Conservation (phyloP, 2,797 vertebrate species). For the Characodon lateralis region DNA sequence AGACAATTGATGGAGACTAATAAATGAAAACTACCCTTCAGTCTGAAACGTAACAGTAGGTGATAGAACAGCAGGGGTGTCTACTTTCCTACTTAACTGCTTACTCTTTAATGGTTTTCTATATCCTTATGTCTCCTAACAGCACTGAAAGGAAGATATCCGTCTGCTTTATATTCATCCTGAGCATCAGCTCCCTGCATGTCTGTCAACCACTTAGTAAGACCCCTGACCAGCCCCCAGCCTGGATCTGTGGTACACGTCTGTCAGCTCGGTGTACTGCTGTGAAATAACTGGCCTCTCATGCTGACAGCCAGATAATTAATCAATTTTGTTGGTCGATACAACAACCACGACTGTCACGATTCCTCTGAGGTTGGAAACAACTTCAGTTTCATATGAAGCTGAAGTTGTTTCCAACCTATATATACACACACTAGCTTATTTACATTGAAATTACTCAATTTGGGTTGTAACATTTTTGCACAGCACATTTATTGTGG, state of each 20-base stretch:
- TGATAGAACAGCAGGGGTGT: background rate
- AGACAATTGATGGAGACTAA: constrained; percentile 28
- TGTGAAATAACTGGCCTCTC: constrained; percentile 24
- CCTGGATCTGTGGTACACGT: constrained; percentile 37
- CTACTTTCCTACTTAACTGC: background rate
- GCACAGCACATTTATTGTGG: background rate
- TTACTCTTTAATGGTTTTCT: background rate
- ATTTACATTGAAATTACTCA: background rate
- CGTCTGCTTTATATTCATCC: constrained; percentile 12
- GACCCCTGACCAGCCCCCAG: constrained; percentile 18
- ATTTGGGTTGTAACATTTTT: background rate
- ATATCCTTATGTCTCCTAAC: constrained; percentile 12
- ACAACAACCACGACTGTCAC: background rate
- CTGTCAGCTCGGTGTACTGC: constrained; percentile 36
- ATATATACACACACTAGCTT: too few relatives aligned
- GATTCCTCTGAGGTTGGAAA: background rate
- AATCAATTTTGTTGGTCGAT: background rate
- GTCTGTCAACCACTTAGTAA: constrained; percentile 22
- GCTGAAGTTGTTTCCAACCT: background rate
- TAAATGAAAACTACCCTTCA: background rate
- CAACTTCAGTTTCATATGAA: background rate
- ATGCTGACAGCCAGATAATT: constrained; percentile 7
- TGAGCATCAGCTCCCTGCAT: constrained; percentile 13
- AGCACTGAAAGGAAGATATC: constrained; percentile 12
- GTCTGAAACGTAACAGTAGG: background rate